Evolutionary conservation across 2,888 invertebrate genomes (phyloP), one percentile per base, ranked within the genome.

Genomic region (Campaea margaritaria): DNA sequence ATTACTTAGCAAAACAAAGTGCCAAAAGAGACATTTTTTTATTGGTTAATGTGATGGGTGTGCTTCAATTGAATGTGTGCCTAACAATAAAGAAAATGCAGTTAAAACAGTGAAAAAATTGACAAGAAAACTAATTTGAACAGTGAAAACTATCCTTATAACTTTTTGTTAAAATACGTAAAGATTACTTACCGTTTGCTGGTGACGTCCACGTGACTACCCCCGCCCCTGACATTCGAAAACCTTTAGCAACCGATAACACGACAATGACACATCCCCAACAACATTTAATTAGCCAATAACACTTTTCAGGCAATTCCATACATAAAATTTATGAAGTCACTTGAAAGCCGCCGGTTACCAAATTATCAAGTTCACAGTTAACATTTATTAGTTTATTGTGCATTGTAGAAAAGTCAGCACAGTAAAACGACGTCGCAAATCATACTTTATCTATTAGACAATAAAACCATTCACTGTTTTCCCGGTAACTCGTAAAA

Each of bases 331-430:
- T 49, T 58, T 61, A 57, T 31, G 28, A 50, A 54, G 42, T 13
- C 56, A 56, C 28, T 21, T 45, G 46, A 60, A 60, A 55, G 50
- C 15, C 21, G 38, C 60, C 54, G 50, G 36, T 39, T 36, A 11
- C 28, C 0, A 38, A 16, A 27, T 48, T 54, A 59, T 59, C 59
- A 54, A 54, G 53, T 59, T 55, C 42, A 51, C 21, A 51, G 50
- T 60, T 60, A 55, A 54, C 42, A 51, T 65, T 62, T 65, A 65
- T 58, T 58, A 28, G 11, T 52, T 55, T 52, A 58, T 51, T 28
- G 16, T 14, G 16, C 36, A 21, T 15, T 45, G 13, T n/a, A 43
- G 41, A 44, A 52, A 48, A 58, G 13, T 50, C n/a, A 34, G 41
- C 36, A 47, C 36, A 11, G 51, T 57, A 50, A 46, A 57, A 57